Base-by-base conservation (phyloP, 1,140 invertebrate genomes). In the Lamellibrachia luymesi region DNA sequence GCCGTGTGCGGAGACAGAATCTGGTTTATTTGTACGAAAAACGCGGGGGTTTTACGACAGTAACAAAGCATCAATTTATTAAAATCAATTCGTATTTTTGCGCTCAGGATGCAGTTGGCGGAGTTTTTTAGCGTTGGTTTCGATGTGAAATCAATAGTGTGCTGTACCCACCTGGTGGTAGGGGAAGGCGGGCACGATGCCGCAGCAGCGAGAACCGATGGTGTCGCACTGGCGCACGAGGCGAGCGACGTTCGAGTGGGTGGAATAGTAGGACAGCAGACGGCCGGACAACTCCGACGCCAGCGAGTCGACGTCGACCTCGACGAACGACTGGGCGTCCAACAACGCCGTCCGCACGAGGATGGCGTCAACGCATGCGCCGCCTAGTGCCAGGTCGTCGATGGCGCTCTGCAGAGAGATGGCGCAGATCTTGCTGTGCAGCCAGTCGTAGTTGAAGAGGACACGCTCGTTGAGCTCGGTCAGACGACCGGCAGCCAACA, bases 381-480 rank as follows among this genome's bases (percentile, higher is more conserved):
- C 96, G 25, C 64, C 13, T 95, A 99, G 99, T 97, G 99, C 99
- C 96, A 99, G 99, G 96, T 99, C 99, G 17, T 98, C 98, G 13
- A 99, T 96, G 4, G 99, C 98, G 0, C 98, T 94, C 38, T 99
- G 99, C 2, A 99, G 97, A 1, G 99, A 99, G 95, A 99, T 99
- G 94, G 98, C 98, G 93, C 98, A 98, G 1, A 99, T 96, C 96
- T 99, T 99, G 0, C 98, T 98, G 95, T 99, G 98, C 0, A 99
- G 97, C 98, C 99, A 99, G 94, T 99, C 98, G 95, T 99, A 99
- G 96, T 99, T 99, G 96, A 99, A 99, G 0, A 99, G 97, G 13
- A 99, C 98, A 95, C 99, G 97, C 92, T 98, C 97, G 95, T 99
- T 99, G 0, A 99, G 97, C 96, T 99, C 99, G 93, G 98, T 98